Conservation (phyloP, 1,140 invertebrate species). For the Cotesia chilonis region DNA sequence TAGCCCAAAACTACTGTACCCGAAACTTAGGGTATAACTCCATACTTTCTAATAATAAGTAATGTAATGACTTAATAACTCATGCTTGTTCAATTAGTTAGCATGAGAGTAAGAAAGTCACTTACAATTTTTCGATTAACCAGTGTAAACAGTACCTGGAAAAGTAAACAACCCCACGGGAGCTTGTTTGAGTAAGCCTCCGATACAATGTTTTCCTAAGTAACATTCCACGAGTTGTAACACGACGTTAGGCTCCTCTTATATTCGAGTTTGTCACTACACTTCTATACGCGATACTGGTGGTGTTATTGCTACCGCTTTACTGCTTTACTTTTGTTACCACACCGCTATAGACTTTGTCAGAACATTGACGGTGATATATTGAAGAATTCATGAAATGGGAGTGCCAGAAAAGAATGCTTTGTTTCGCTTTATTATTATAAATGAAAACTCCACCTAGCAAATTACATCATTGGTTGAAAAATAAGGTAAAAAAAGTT, state of each 20-base stretch:
- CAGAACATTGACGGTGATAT: not conserved
- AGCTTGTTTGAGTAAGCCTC: slow-evolving; percentile 29
- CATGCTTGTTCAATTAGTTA: not conserved
- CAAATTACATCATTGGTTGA: not conserved
- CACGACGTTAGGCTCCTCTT: not conserved
- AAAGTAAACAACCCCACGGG: slow-evolving; percentile 30
- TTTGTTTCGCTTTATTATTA: slow-evolving; percentile 1
- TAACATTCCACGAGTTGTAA: slow-evolving; percentile 35
- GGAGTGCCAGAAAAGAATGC: not conserved
- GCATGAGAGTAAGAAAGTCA: slow-evolving; percentile 3
- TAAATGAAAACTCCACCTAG: not conserved
- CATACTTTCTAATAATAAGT: too few species aligned
- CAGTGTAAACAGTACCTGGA: slow-evolving; percentile 35
- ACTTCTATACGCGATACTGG: too few species aligned
- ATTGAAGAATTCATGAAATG: not conserved
- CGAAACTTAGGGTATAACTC: too few species aligned
- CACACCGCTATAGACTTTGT: not conserved
- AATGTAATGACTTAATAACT: too few species aligned
- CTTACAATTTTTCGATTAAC: slow-evolving; percentile 40
- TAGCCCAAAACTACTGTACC: too few species aligned
- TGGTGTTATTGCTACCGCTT: too few species aligned
- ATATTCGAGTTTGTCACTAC: too few species aligned
- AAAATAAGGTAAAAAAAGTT: too few species aligned
- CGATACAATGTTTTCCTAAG: slow-evolving; percentile 40
- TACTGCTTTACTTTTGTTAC: not conserved